Percentiles rank a stretch among this genome's conserved stretches.
Evolutionary conservation across 2,888 invertebrate genomes (phyloP).

Genomic region (Argyra leucocephala): DNA sequence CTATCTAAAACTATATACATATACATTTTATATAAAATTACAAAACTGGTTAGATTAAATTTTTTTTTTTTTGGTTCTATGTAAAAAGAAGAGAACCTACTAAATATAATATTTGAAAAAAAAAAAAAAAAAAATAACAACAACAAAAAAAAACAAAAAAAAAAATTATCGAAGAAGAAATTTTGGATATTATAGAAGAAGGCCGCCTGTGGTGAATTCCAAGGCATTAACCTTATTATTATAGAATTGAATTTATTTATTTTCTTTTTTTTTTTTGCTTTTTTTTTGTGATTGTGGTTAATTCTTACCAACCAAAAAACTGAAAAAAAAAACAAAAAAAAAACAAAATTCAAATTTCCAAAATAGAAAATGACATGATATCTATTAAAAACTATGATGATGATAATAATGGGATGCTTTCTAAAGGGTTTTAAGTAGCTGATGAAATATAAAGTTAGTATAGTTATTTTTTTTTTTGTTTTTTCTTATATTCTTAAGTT

Average conservation of each 20-base stretch:
- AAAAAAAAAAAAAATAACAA: no score
- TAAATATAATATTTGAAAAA: not conserved
- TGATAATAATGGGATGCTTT: not conserved
- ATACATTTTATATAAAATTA: no score
- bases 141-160: no score
- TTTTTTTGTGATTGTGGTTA: no score
- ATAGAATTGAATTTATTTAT: no score
- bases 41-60: not conserved
- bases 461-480: not conserved
- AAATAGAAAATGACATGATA: not conserved
- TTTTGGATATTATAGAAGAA: not conserved
- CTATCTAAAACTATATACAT: no score
- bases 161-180: no score
- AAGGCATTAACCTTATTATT: conserved; percentile 19
- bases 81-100: not conserved
- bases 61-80: not conserved
- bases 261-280: not conserved
- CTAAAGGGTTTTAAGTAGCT: not conserved
- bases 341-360: not conserved
- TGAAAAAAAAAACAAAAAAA: no score
- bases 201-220: conserved; percentile 18
- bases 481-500: not conserved
- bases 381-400: not conserved
- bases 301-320: no score
- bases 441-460: not conserved